phyloP scores from a whole-genome alignment of 1,140 invertebrate species.

The Pararge aegeria region DNA sequence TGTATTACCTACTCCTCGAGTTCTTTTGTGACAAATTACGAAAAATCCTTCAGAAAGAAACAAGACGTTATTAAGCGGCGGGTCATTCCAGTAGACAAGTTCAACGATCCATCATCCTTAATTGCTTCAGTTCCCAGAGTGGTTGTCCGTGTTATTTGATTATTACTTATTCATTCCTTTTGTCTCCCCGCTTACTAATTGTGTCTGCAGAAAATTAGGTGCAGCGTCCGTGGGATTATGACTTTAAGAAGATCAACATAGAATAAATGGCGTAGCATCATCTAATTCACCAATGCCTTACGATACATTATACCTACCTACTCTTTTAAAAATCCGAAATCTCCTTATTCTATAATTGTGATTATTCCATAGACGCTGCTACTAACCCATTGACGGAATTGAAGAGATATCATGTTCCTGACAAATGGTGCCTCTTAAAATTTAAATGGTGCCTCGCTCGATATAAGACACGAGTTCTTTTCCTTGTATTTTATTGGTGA shows the following conservation, averaged over 20 bases:
- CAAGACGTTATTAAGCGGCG: constrained; percentile 30
- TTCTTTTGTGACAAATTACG: constrained; percentile 23
- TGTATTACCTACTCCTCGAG: constrained; percentile 5
- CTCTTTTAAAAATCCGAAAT: not conserved
- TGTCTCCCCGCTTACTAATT: constrained; percentile 1
- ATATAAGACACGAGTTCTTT: too few relatives aligned
- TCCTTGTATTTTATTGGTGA: too few relatives aligned
- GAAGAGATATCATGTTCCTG: too few relatives aligned
- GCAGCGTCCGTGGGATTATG: not conserved
- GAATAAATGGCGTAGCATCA: not conserved
- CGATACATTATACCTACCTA: not conserved
- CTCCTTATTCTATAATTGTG: too few relatives aligned
- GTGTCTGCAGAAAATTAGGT: constrained; percentile 6
- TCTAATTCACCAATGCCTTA: too few relatives aligned
- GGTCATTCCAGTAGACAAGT: constrained; percentile 28
- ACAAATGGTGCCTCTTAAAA: too few relatives aligned
- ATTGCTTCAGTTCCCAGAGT: constrained; percentile 22
- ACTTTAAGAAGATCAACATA: not conserved
- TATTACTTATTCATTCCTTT: constrained; percentile 21
- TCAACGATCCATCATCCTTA: constrained; percentile 28
- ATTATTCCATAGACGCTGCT: too few relatives aligned
- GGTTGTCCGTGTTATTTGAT: constrained; percentile 21
- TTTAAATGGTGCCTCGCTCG: too few relatives aligned
- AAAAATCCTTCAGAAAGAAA: constrained; percentile 23
- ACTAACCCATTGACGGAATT: too few relatives aligned